Evolutionary conservation across 2,113 vertebrate genomes (phyloP), one percentile per base, ranked within the genome.

Genomic region (human (Homo sapiens)): DNA sequence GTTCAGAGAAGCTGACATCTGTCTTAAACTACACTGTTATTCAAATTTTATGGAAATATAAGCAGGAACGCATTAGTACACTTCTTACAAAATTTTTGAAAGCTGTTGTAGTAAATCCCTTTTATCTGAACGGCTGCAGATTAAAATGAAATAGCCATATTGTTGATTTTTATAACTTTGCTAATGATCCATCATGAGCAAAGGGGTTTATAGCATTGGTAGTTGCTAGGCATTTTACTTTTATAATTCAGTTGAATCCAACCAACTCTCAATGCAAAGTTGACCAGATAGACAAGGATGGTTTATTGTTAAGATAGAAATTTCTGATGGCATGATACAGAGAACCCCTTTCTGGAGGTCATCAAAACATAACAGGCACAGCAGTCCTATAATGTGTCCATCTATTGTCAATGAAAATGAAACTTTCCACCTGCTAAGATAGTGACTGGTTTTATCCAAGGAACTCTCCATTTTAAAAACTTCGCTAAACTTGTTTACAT

Each of bases 11-110:
- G 35, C 48, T 90, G 94, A 59, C 30, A 80, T 81, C 81, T 92
- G 89, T 70, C 97, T 92, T 78, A 95, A 97, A 94, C 10, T 22
- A 66, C 35, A 59, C 27, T 68, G n/a, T 81, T 96, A 52, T 84
- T 97, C 78, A 96, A 68, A 94, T 91, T 40, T 27, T 68, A 82
- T 92, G 89, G 89, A 95, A 97, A 96, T 82, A 79, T 50, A 73
- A 89, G 43, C 94, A 95, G 38, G 45, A 68, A 89, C 25, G 11
- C 86, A 32, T 55, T 75, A 30, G 68, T 68, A 73, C 64, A 91
- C 40, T 84, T 78, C 88, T 84, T 89, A 52, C 17, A 93, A 57
- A 89, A 97, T 79, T 61, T 93, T 83, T 75, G 14, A 75, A 94
- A 86, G 30, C 72, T 73, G 5, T 50, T 57, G 9, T 11, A 68